Base-by-base conservation (phyloP, 2,888 invertebrate genomes). In the Neoscelio sp. region DNA sequence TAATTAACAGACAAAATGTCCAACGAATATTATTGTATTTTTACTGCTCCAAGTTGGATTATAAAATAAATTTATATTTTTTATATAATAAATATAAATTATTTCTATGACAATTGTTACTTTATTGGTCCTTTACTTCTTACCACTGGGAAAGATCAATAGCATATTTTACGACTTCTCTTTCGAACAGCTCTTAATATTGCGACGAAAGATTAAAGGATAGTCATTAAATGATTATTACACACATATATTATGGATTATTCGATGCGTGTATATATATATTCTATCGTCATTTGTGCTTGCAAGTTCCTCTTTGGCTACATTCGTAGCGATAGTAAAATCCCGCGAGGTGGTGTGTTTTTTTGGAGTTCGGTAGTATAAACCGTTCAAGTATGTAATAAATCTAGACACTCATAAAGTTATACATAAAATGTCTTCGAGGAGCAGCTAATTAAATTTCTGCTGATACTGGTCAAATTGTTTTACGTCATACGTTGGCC, bases 401-500 rank as follows among this genome's bases (percentile, higher is more conserved):
- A 67, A 67, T 67, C 54, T n/a, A n/a, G n/a, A n/a, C n/a, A n/a
- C n/a, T n/a, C n/a, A n/a, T 28, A 17, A 8, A 7, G 6, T 20
- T 15, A 44, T 30, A 44, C 28, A 40, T 56, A 40, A 26, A 23
- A n/a, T n/a, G n/a, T n/a, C n/a, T n/a, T n/a, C n/a, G n/a, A n/a
- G n/a, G n/a, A n/a, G n/a, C n/a, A n/a, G n/a, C n/a, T n/a, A n/a
- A n/a, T n/a, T n/a, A n/a, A n/a, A n/a, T n/a, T n/a, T n/a, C n/a
- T n/a, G n/a, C n/a, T n/a, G n/a, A n/a, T n/a, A n/a, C n/a, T n/a
- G n/a, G n/a, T n/a, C n/a, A n/a, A n/a, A n/a, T n/a, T n/a, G n/a
- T n/a, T n/a, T n/a, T n/a, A n/a, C n/a, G n/a, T n/a, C n/a, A n/a
- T n/a, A n/a, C 23, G 6, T 23, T 23, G 23, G 23, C 23, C 6